These are phyloP conservation scores for Fratercula arctica DNA, from an alignment of 2,797 vertebrate species.

Conservation along the genomic window DNA sequence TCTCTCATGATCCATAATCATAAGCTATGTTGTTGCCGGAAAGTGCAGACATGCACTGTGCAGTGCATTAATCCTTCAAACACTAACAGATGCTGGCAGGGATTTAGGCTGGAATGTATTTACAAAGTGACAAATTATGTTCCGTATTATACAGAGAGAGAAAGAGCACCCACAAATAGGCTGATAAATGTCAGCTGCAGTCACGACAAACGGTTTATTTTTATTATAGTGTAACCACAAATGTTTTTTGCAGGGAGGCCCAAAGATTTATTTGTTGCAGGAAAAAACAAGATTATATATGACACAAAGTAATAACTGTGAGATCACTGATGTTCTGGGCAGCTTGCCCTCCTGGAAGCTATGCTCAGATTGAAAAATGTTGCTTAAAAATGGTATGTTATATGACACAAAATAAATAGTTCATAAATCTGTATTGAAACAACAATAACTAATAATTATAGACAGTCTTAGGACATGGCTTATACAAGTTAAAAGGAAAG, in stretches of 20 bases:
- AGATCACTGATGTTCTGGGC: conserved; percentile 77
- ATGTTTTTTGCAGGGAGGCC: conserved; percentile 74
- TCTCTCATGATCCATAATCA: conserved; percentile 70
- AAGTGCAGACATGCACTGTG: conserved; percentile 73
- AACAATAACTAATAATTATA: conserved; percentile 76
- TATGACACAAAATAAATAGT: conserved; percentile 67
- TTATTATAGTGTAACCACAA: conserved; percentile 88
- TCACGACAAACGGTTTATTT: conserved; percentile 86
- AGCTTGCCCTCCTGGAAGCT: conserved; percentile 75
- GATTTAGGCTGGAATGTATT: conserved; percentile 89
- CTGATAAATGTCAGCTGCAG: conserved; percentile 91
- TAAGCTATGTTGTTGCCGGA: conserved; percentile 66
- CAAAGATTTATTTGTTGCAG: conserved; percentile 83
- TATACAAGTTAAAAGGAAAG: conserved; percentile 51
- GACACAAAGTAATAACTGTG: conserved; percentile 81
- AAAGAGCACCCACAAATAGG: conserved; percentile 88
- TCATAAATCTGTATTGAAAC: conserved; percentile 74
- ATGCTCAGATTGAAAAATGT: conserved; percentile 24
- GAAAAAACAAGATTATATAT: conserved; percentile 81
- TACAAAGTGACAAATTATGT: conserved; percentile 97
- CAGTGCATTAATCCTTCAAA: conserved; percentile 83
- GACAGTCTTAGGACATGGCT: conserved; percentile 35
- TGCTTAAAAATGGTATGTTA: conserved; percentile 66
- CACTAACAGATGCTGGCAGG: conserved; percentile 85
- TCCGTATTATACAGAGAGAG: conserved; percentile 85